Evolutionary conservation across 2,888 invertebrate genomes (phyloP).

Genomic region (Cephus rjabovi): DNA sequence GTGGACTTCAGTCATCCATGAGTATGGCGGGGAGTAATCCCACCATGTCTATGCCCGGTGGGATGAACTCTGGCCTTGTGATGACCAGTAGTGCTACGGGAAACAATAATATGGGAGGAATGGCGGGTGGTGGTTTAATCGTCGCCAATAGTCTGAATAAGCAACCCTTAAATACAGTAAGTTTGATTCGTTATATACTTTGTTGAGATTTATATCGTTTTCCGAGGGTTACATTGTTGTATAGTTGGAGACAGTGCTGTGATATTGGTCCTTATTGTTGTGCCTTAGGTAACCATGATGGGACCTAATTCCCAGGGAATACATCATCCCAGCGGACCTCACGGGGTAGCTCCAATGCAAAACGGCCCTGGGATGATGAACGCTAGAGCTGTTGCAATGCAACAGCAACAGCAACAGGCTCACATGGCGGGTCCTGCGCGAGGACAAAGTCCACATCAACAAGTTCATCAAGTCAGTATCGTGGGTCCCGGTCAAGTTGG

Average conservation of each 20-base stretch:
- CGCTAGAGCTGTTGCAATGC: constrained; percentile 67
- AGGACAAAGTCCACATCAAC: constrained; percentile 66
- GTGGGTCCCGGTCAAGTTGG: constrained; percentile 71
- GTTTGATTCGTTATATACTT: constrained; percentile 9
- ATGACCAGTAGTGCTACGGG: constrained; percentile 81
- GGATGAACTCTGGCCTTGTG: constrained; percentile 75
- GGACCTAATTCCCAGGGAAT: constrained; percentile 66
- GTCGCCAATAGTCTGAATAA: constrained; percentile 82
- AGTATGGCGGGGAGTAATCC: constrained; percentile 70
- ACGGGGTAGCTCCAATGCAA: constrained; percentile 71
- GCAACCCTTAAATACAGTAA: constrained; percentile 70
- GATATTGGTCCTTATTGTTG: neutral
- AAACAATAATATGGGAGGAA: constrained; percentile 68
- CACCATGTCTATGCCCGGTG: constrained; percentile 62
- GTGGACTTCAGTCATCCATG: constrained; percentile 71
- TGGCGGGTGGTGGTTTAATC: constrained; percentile 80
- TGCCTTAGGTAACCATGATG: constrained; percentile 70
- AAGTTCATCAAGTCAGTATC: constrained; percentile 64
- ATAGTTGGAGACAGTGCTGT: neutral
- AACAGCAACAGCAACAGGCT: constrained; percentile 62
- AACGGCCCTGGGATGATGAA: constrained; percentile 80
- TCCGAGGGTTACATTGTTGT: neutral
- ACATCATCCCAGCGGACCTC: constrained; percentile 59
- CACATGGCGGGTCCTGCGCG: constrained; percentile 60
- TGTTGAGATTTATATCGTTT: neutral